Evolutionary conservation across 2,797 vertebrate genomes (phyloP).

Genomic region (Malacoraja senta): DNA sequence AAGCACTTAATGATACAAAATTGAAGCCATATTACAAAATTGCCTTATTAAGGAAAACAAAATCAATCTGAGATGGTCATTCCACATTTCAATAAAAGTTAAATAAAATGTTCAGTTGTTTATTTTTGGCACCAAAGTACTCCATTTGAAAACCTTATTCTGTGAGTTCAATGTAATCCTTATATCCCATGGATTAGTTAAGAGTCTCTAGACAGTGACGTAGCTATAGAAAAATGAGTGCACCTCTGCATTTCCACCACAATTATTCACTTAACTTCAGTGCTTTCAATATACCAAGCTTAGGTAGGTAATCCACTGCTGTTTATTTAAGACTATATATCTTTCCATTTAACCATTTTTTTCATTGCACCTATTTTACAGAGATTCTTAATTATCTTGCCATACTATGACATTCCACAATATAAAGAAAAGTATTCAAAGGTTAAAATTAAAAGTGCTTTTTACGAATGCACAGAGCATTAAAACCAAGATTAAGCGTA

Average conservation of each 20-base stretch:
- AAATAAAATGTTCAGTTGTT: slow-evolving; percentile 13
- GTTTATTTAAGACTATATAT: not conserved
- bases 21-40: not conserved
- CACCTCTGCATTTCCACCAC: not conserved
- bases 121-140: slow-evolving; percentile 16
- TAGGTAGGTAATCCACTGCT: not conserved
- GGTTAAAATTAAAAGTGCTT: no score
- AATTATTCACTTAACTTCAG: not conserved
- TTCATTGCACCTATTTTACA: not conserved
- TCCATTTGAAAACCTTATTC: slow-evolving; percentile 16
- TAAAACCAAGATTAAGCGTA: no score
- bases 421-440: no score
- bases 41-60: not conserved
- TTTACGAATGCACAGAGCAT: no score
- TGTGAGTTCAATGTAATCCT: slow-evolving; percentile 3
- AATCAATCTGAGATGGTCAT: not conserved
- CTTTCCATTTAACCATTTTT: not conserved
- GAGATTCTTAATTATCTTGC: not conserved
- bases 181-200: not conserved
- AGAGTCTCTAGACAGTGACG: slow-evolving; percentile 9
- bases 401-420: not conserved
- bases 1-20: not conserved
- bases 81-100: not conserved
- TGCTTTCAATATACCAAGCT: not conserved
- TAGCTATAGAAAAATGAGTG: not conserved